Conservation (phyloP, 2,888 invertebrate genomes). For the Thymelicus acteon region DNA sequence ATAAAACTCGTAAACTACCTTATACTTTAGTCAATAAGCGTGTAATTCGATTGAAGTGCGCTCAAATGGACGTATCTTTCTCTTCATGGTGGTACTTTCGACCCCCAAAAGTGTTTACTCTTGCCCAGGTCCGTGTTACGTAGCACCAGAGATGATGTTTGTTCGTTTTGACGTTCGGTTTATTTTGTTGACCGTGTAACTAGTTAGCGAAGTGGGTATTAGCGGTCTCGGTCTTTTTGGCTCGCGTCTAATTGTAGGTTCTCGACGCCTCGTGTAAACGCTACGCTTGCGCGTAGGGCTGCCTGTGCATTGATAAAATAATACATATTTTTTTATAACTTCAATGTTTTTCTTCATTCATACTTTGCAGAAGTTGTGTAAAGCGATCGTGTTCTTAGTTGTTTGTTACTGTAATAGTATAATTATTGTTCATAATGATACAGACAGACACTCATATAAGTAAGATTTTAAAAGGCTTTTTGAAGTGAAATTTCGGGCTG, state of each 20-base stretch:
- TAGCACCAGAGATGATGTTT: conserved; percentile 49
- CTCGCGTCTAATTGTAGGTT: conserved; percentile 79
- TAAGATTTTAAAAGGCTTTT: too few species aligned
- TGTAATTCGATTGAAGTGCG: conserved; percentile 4
- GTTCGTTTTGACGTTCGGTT: conserved; percentile 40
- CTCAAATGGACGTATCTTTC: conserved; percentile 48
- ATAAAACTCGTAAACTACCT: not conserved
- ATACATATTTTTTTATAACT: not conserved
- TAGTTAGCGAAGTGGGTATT: conserved; percentile 78
- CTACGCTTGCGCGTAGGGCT: conserved; percentile 67
- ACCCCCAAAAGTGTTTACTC: conserved; percentile 49
- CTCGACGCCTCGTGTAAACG: conserved; percentile 76
- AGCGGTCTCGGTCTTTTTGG: conserved; percentile 72
- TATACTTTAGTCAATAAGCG: conserved; percentile 7
- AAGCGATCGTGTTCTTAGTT: too few species aligned
- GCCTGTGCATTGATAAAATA: conserved; percentile 38
- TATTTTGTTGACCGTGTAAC: conserved; percentile 59
- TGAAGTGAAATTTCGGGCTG: too few species aligned
- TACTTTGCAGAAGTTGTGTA: too few species aligned
- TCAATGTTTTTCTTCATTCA: not conserved
- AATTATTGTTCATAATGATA: too few species aligned
- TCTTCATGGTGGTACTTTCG: conserved; percentile 59
- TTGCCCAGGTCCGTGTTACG: conserved; percentile 45
- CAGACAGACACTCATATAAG: too few species aligned
- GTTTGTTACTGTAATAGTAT: too few species aligned